Base-by-base conservation (phyloP, 1,140 invertebrate genomes). In the Patella vulgata region DNA sequence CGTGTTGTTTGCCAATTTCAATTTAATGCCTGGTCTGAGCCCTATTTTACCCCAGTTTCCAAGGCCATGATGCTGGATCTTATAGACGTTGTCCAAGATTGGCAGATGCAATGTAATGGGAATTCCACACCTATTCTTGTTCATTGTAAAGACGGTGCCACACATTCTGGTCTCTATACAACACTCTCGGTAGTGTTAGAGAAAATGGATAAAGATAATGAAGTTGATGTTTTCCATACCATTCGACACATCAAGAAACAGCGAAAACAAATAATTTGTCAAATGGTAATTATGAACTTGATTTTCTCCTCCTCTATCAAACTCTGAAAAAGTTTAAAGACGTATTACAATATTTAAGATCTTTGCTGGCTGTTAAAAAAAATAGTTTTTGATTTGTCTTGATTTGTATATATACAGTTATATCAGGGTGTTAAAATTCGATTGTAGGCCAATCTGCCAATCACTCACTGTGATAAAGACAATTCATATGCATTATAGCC, bases 81-180 rank as follows among this genome's bases (percentile, higher is more conserved):
- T 0, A 57, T 81, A 2, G 74, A 81, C 31, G 25, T 71, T 3
- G 77, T 81, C 4, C 56, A 70, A 25, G 63, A 74, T 31, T 80
- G 79, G 78, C 76, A 78, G 59, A 60, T 61, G 14, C 51, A 65
- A 23, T 66, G 69, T 11, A 68, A 69, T 28, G 54, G 63, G 2
- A 66, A 78, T 42, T 21, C 68, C 5, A 66, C 58, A 12, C 79
- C 77, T 8, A 59, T 82, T 6, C 36, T 82, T 6, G 76, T 81
- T 0, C 79, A 81, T 50, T 82, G 80, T 60, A 75, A 79, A 47
- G 81, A 84, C 63, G 82, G 81, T 9, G 78, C 82, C 23, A 78
- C 75, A 3, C 75, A 82, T 59, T 79, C 78, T 36, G 81, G 81
- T 4, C 56, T 83, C 30, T 82, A 75, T 52, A 67, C 70, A 40